Evolutionary conservation across 2,888 invertebrate species (phyloP).

Genomic region (Noctua janthe): DNA sequence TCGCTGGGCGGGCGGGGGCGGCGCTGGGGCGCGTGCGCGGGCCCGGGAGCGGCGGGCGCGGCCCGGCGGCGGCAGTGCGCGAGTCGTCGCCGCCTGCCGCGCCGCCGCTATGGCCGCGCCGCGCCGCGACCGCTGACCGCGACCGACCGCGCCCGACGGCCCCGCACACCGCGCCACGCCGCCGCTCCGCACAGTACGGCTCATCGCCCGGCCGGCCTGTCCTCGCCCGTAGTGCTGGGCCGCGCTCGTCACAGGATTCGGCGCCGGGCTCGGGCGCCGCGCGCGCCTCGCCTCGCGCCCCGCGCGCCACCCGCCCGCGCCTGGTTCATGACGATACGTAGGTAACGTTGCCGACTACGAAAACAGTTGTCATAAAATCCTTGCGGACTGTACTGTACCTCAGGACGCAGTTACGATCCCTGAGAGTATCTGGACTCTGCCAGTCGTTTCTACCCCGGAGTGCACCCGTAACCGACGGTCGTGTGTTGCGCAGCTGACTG

Average conservation of each 20-base stretch:
- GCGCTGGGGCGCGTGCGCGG: constrained; percentile 71
- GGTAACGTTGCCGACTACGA: constrained; percentile 81
- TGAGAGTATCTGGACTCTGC: constrained; percentile 73
- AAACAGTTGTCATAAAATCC: constrained; percentile 74
- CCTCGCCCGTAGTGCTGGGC: constrained; percentile 70
- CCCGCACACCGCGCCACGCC: constrained; percentile 74
- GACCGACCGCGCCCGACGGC: constrained; percentile 78
- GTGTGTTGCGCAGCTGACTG: constrained; percentile 88
- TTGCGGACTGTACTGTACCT: constrained; percentile 72
- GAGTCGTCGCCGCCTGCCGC: constrained; percentile 85
- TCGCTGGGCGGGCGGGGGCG: constrained; percentile 68
- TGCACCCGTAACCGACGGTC: constrained; percentile 78
- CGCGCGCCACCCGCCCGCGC: constrained; percentile 72
- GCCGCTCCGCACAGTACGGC: constrained; percentile 80
- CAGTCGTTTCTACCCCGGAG: constrained; percentile 73
- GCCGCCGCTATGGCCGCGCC: constrained; percentile 87
- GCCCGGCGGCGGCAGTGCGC: constrained; percentile 85
- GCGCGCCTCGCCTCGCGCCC: constrained; percentile 69
- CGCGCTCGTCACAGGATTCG: constrained; percentile 76
- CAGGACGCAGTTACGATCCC: constrained; percentile 66
- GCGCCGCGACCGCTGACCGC: constrained; percentile 83
- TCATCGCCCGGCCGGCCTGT: constrained; percentile 50
- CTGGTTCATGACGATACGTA: constrained; percentile 82
- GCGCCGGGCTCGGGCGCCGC: constrained; percentile 70
- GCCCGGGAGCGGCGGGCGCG: constrained; percentile 71